phyloP scores from a whole-genome alignment of 2,797 vertebrate genomes.

The Sebastes reedi region DNA sequence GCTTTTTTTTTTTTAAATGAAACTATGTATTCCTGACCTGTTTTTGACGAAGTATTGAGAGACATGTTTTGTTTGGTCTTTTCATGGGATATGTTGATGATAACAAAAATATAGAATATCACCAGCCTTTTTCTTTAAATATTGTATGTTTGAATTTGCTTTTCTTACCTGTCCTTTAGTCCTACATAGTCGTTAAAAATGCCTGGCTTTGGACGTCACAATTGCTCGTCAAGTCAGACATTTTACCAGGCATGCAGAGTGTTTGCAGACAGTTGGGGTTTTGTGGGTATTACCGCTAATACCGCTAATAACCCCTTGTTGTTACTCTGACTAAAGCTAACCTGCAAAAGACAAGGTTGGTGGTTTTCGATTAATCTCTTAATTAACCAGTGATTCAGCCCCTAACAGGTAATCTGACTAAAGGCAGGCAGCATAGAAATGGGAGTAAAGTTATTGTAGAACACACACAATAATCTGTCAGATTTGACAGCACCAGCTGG shows the following conservation, averaged over 20 bases:
- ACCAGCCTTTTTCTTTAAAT: neutral
- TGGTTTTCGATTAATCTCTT: neutral
- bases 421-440: neutral
- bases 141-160: neutral
- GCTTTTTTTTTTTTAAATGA: neutral
- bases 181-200: neutral
- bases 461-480: neutral
- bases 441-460: neutral
- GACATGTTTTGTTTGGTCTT: neutral
- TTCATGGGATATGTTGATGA: fast-evolving
- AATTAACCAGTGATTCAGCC: neutral
- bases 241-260: neutral
- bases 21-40: neutral
- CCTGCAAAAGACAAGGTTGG: neutral
- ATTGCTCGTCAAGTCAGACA: neutral
- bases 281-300: neutral
- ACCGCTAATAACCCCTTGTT: neutral
- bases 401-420: neutral
- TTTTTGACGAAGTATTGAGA: neutral
- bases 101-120: neutral
- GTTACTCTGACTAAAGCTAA: neutral
- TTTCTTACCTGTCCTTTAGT: neutral
- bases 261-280: neutral
- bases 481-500: neutral
- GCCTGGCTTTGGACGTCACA: fast-evolving